Percentiles rank a stretch among this genome's conserved stretches.
phyloP scores from a whole-genome alignment of 30 jellyfish, hydroid and myxozoan genomes.

The Hydractinia echinata region DNA sequence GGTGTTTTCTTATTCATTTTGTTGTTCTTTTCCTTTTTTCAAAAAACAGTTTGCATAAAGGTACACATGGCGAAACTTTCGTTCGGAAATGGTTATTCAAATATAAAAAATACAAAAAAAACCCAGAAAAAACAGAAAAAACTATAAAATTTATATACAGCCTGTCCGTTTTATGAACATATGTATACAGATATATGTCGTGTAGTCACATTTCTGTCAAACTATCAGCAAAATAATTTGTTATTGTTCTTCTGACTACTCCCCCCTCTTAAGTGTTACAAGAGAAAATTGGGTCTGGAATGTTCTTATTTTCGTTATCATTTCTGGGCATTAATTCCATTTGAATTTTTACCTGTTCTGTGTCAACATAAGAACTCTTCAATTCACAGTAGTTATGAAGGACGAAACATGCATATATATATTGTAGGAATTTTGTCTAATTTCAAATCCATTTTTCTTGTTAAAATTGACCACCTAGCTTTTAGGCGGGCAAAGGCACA shows the following conservation, averaged over 20 bases:
- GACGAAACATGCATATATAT: constrained; percentile 39
- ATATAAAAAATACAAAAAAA: no score
- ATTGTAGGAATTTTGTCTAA: constrained; percentile 34
- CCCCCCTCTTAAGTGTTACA: background rate
- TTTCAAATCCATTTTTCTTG: constrained; percentile 30
- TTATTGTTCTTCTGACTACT: background rate
- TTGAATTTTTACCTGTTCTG: constrained; percentile 18
- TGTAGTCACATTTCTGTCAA: no score
- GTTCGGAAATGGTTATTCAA: no score
- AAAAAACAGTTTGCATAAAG: no score
- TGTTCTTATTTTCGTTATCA: background rate
- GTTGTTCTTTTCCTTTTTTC: no score
- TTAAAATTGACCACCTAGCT: no score
- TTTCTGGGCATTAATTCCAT: background rate
- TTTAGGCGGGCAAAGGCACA: constrained; percentile 51
- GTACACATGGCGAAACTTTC: no score
- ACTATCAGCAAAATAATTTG: background rate
- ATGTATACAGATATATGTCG: no score
- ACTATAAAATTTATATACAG: no score
- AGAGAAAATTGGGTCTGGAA: background rate
- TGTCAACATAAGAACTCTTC: background rate
- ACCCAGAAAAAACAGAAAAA: no score
- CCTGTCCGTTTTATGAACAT: no score
- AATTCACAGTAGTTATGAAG: constrained; percentile 48
- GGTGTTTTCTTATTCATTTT: no score